A percentile compares a stretch with the other conserved stretches of the same genome.
Evolutionary conservation across 2,888 invertebrate species (phyloP).

Genomic region (Ornithoptera priamus): DNA sequence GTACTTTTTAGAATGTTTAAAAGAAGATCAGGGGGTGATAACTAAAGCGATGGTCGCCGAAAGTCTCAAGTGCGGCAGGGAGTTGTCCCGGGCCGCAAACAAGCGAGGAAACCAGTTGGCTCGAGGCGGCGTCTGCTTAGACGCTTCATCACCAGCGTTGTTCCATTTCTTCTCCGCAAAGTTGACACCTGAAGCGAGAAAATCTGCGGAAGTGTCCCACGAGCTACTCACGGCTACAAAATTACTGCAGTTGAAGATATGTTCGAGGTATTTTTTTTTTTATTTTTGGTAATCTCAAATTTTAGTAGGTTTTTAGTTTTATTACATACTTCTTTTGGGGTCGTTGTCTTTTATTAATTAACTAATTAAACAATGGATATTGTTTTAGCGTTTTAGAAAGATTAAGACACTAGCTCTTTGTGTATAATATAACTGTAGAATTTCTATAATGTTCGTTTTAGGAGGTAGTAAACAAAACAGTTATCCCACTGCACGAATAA

Average conservation of each 20-base stretch:
- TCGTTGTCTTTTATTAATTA: too few species aligned
- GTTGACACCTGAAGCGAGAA: constrained; percentile 54
- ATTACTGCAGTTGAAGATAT: constrained; percentile 58
- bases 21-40: constrained; percentile 75
- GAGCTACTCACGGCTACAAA: constrained; percentile 69
- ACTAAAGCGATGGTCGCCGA: constrained; percentile 78
- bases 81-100: constrained; percentile 56
- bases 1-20: constrained; percentile 11
- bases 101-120: constrained; percentile 60
- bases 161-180: constrained; percentile 63
- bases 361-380: too few species aligned
- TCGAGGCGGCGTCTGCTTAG: constrained; percentile 55
- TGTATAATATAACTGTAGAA: too few species aligned
- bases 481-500: too few species aligned
- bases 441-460: too few species aligned
- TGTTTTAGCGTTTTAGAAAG: too few species aligned
- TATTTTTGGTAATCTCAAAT: too few species aligned
- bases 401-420: too few species aligned
- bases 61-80: constrained; percentile 60
- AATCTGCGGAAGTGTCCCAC: constrained; percentile 59
- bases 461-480: too few species aligned
- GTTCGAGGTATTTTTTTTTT: constrained; percentile 10
- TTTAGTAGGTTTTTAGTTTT: too few species aligned
- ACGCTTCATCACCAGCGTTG: constrained; percentile 57
- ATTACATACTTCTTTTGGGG: too few species aligned